A percentile compares a stretch with the other conserved stretches of the same genome.
Evolutionary conservation across 2,113 vertebrate genomes (phyloP).

Genomic region (Aspidoscelis tigris): DNA sequence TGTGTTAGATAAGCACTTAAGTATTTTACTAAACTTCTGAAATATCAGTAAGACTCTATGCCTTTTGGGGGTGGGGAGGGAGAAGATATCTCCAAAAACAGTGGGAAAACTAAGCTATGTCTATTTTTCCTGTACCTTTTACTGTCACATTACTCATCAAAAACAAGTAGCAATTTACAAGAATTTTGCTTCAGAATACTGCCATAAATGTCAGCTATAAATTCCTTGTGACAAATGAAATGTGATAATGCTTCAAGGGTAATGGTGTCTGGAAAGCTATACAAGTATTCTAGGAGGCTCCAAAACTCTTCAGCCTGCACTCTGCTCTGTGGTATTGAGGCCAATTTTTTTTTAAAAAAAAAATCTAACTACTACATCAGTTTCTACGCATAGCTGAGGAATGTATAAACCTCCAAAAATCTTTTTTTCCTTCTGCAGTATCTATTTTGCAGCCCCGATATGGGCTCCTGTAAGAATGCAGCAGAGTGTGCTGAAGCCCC

Average conservation of each 20-base stretch:
- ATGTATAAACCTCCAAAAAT: too few relatives aligned
- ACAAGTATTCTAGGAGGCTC: not conserved
- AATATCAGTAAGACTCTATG: not conserved
- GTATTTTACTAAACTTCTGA: constrained; percentile 13
- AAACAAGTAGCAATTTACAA: not conserved
- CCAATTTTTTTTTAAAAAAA: not conserved
- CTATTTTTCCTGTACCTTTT: not conserved
- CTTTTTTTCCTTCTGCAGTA: too few relatives aligned
- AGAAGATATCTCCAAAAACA: not conserved
- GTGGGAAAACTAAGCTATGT: not conserved
- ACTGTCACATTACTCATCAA: not conserved
- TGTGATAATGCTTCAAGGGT: not conserved
- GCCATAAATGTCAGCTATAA: not conserved
- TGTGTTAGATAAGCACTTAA: not conserved
- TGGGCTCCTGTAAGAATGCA: too few relatives aligned
- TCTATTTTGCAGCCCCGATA: too few relatives aligned
- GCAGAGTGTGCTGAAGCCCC: too few relatives aligned
- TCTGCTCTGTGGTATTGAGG: not conserved
- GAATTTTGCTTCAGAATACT: not conserved
- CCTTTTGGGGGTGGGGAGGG: not conserved
- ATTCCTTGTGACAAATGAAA: not conserved
- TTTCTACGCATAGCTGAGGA: not conserved
- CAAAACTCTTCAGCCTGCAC: not conserved
- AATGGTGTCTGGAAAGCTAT: not conserved
- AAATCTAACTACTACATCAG: not conserved